Evolutionary conservation across 2,797 vertebrate species (phyloP).

Genomic region (Pogoniulus pusillus): DNA sequence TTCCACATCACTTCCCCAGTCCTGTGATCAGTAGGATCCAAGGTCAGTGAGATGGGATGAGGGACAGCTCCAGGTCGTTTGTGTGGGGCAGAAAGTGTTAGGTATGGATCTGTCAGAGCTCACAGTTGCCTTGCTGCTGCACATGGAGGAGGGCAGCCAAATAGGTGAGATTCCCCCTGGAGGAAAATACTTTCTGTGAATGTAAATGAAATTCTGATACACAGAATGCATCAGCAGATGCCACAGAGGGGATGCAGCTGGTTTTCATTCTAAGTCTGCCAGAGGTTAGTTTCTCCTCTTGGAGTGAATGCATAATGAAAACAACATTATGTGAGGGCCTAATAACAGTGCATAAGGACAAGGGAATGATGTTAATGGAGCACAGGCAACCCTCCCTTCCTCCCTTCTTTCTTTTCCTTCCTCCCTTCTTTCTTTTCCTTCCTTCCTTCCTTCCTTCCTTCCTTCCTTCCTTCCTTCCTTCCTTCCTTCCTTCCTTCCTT

Average conservation of each 20-base stretch:
- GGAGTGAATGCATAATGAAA: background rate
- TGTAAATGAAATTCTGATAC: slow-evolving; percentile 30
- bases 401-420: too few species aligned
- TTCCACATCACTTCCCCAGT: background rate
- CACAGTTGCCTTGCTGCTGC: background rate
- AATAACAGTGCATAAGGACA: background rate
- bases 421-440: too few species aligned
- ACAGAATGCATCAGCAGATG: slow-evolving; percentile 26
- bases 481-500: too few species aligned
- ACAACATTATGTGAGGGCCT: slow-evolving; percentile 22
- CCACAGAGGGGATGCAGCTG: slow-evolving; percentile 40
- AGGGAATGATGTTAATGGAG: slow-evolving; percentile 1
- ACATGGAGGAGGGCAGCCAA: background rate
- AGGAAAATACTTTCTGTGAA: background rate
- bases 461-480: too few species aligned
- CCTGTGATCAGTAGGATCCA: background rate
- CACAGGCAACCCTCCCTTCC: slow-evolving; percentile 27
- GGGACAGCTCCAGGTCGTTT: background rate
- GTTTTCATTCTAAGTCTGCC: slow-evolving; percentile 41
- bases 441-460: too few species aligned
- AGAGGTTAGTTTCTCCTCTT: slow-evolving; percentile 31
- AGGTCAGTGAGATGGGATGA: background rate
- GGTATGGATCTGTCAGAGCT: background rate
- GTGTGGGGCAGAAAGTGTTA: background rate
- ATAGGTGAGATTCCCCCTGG: slow-evolving; percentile 28